Conservation (phyloP, 2,113 vertebrate species). For the Phoenicopterus ruber region DNA sequence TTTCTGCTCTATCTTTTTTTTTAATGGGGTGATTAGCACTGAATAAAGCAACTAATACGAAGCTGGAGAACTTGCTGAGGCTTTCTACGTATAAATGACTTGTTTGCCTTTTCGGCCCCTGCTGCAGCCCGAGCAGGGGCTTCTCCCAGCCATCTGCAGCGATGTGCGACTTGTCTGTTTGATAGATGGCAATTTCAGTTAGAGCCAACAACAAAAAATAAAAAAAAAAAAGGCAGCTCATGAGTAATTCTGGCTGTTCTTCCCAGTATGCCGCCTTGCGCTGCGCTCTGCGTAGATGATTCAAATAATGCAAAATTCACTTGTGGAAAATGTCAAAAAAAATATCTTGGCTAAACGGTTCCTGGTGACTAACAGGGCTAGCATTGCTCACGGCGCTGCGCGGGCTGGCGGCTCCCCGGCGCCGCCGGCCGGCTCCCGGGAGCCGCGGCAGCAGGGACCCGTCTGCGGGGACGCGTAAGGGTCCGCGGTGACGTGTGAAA, state of each 20-base stretch:
- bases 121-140: neutral
- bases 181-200: neutral
- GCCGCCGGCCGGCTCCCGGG: neutral
- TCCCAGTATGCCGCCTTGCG: neutral
- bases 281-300: neutral
- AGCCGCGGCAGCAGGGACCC: neutral
- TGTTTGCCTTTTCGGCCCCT: neutral
- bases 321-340: slow-evolving; percentile 2
- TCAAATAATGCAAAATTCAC: slow-evolving; percentile 19
- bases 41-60: neutral
- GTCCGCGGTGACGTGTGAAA: neutral
- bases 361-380: neutral
- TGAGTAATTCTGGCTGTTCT: slow-evolving; percentile 47
- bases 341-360: neutral
- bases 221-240: neutral
- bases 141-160: neutral
- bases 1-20: neutral
- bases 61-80: neutral
- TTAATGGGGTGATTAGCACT: neutral
- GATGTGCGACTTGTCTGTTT: neutral
- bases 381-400: neutral
- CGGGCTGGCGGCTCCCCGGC: neutral
- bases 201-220: neutral
- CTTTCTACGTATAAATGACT: neutral
- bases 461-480: accelerated